phyloP scores from a whole-genome alignment of 2,888 invertebrate species.

The Tinea semifulvella region DNA sequence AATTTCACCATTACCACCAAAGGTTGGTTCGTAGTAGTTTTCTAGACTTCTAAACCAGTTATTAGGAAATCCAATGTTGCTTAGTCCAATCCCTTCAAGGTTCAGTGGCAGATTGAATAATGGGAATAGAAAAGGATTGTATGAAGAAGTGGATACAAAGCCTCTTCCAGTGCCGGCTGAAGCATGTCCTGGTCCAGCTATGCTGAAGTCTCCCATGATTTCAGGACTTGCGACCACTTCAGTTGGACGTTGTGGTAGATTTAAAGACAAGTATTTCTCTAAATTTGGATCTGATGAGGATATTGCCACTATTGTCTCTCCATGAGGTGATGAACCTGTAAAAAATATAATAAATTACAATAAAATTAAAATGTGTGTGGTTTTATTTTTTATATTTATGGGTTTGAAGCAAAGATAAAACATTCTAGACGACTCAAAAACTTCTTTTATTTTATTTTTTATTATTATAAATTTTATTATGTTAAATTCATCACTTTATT shows the following conservation, averaged over 20 bases:
- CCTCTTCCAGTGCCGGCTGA: constrained; percentile 32
- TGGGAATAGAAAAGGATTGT: constrained; percentile 32
- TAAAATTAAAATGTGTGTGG: not conserved
- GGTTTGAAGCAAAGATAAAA: too few species aligned
- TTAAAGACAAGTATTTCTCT: constrained; percentile 29
- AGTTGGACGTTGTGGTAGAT: constrained; percentile 19
- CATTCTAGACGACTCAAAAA: too few species aligned
- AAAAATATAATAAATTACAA: constrained; percentile 19
- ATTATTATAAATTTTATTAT: too few species aligned
- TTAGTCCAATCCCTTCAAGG: constrained; percentile 27
- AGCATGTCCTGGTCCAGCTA: constrained; percentile 29
- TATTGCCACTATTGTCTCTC: constrained; percentile 37
- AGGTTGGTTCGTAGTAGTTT: constrained; percentile 31
- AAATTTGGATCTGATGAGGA: constrained; percentile 38
- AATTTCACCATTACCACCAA: constrained; percentile 26
- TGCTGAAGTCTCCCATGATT: constrained; percentile 21
- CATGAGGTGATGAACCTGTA: constrained; percentile 37
- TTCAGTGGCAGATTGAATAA: constrained; percentile 31
- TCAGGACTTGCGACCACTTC: constrained; percentile 17
- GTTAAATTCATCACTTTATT: too few species aligned
- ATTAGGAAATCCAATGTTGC: constrained; percentile 22
- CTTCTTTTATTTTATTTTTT: too few species aligned
- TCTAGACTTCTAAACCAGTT: constrained; percentile 33
- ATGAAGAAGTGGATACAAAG: constrained; percentile 27
- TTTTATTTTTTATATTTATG: too few species aligned